Evolutionary conservation across 2,888 invertebrate genomes (phyloP), one percentile per base, ranked within the genome.

Genomic region (Campoplex capitator): DNA sequence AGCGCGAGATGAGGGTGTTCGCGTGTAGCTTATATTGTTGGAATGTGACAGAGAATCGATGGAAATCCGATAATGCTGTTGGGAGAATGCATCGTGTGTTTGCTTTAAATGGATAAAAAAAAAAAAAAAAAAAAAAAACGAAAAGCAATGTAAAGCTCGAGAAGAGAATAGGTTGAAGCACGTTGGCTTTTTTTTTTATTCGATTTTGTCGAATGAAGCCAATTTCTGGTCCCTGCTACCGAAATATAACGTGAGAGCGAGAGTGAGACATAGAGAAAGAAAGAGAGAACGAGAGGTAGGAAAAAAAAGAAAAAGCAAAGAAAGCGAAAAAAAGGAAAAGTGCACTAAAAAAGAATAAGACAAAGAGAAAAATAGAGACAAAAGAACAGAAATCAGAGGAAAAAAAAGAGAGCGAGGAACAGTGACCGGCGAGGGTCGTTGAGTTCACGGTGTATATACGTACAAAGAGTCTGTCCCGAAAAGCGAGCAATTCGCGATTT

Each of bases 61-160:
- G 56, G 48, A 58, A 58, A 76, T 76, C 76, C 82, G 82, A 83
- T 83, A 83, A 76, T 83, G 70, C 76, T 58, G 76, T 70, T 75
- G 67, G 75, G 68, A 62, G 65, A 78, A 71, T 80, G 62, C 70
- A 76, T 83, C 62, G 23, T 58, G 70, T 70, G 75, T 70, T 18
- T 51, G 70, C 74, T 76, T 58, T 28, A 76, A 58, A 76, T 51
- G 71, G 70, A 11, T 32, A 32, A 58, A 68, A 82, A 51, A 67
- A 56, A 67, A 0, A 67, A n/a, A 8, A 38, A 58, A 68, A 82
- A 51, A 67, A 56, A 67, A 0, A 67, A n/a, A 8, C 3, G 2
- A 67, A n/a, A 8, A 16, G 23, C 48, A 58, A 48, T 18, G 58
- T 45, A 45, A 56, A 82, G 32, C n/a, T 38, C 18, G 56, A 70